These are phyloP conservation scores for Forficula auricularia DNA, from an alignment of 1,140 invertebrate genomes.

Conservation along the genomic window DNA sequence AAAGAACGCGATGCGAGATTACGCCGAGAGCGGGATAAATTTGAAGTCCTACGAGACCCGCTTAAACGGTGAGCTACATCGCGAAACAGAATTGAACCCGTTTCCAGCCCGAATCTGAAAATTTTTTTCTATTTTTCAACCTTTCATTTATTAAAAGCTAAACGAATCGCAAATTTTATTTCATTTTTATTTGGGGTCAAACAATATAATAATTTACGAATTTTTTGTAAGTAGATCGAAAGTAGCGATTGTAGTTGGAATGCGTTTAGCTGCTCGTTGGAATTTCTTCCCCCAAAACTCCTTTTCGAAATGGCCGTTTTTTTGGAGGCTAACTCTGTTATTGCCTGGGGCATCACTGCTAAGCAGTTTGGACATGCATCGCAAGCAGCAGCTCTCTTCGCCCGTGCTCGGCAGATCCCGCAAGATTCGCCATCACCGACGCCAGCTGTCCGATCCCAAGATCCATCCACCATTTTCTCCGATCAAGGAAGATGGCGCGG, in stretches of 20 bases:
- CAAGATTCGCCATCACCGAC: slow-evolving; percentile 28
- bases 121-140: too few relatives aligned
- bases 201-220: background rate
- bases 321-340: too few relatives aligned
- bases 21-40: slow-evolving; percentile 22
- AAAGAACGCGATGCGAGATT: slow-evolving; percentile 15
- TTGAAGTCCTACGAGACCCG: slow-evolving; percentile 19
- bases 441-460: slow-evolving; percentile 33
- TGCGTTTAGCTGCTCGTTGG: too few relatives aligned
- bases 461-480: slow-evolving; percentile 32
- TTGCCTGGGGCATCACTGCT: background rate
- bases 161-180: too few relatives aligned
- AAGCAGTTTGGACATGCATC: slow-evolving; percentile 18
- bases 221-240: too few relatives aligned
- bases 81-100: too few relatives aligned
- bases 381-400: slow-evolving; percentile 16
- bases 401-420: slow-evolving; percentile 20
- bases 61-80: slow-evolving; percentile 12
- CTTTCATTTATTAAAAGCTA: too few relatives aligned
- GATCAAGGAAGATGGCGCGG: slow-evolving; percentile 33
- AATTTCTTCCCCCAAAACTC: too few relatives aligned
- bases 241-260: too few relatives aligned
- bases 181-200: background rate
- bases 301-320: too few relatives aligned
- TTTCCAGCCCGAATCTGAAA: background rate